Evolutionary conservation across 2,888 invertebrate species (phyloP), one percentile per base, ranked within the genome.

Genomic region (Drosophila nr. medialis): DNA sequence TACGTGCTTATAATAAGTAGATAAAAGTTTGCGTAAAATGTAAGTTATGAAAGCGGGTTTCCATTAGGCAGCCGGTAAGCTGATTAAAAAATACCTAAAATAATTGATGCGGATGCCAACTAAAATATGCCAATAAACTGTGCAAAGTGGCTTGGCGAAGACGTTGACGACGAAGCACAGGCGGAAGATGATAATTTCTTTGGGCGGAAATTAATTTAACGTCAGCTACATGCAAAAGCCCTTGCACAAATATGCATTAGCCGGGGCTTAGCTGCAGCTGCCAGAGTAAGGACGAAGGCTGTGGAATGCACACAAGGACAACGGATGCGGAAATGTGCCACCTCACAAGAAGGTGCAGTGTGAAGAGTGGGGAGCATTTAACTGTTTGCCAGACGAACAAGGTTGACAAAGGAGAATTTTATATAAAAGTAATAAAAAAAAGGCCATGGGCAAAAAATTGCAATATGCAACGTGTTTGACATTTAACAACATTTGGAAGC

Each of bases 211-310:
- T 86, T 86, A 84, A 89, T 86, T 89, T 86, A 89, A 82, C 83
- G 89, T 87, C 88, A 80, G 72, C 82, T 36, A 67, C 80, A 87
- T 60, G 80, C 66, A 79, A 84, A 84, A 84, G 82, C 69, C 64
- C 64, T 75, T 71, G 76, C 82, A 80, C 85, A 85, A 85, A 84
- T 84, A 87, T 89, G 89, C 89, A 85, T 89, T 89, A 87, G 85
- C 54, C 29, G 61, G 38, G 64, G 80, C 89, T 86, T 84, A 87
- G 69, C 64, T 1, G 76, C 70, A 61, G 51, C 61, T 53, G 72
- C 30, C 64, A 6, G 51, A 40, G 55, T 29, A 45, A 24, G 24
- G 27, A 24, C 27, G 36, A 21, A 60, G 34, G 18, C 18, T 21
- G 55, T 64, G 45, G 58, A 54, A 48, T 45, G 51, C 18, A 13